Evolutionary conservation across 2,888 invertebrate species (phyloP).

Genomic region (Proisotoma minuta): DNA sequence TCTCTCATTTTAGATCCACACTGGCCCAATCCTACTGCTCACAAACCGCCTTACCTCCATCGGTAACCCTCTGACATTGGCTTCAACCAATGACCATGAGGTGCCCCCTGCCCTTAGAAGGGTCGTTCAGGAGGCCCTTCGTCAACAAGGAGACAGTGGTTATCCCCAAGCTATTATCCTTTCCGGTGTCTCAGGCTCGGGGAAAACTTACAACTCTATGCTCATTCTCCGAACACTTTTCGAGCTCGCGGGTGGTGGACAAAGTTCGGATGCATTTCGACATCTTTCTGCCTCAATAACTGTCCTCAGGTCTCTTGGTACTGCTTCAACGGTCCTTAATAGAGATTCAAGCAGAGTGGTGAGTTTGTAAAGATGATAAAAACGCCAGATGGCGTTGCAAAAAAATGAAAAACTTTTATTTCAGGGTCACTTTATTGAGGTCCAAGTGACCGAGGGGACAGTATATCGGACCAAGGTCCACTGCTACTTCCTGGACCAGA

Average conservation of each 20-base stretch:
- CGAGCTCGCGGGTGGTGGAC: slow-evolving; percentile 88
- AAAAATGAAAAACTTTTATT: slow-evolving; percentile 44
- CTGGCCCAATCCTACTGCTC: slow-evolving; percentile 84
- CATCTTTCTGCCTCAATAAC: slow-evolving; percentile 93
- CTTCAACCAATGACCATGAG: slow-evolving; percentile 69
- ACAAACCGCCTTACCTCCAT: slow-evolving; percentile 85
- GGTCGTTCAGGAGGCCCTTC: slow-evolving; percentile 84
- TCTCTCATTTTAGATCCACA: slow-evolving; percentile 71
- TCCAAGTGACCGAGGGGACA: slow-evolving; percentile 90
- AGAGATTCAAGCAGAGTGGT: slow-evolving; percentile 91
- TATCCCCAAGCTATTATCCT: slow-evolving; percentile 92
- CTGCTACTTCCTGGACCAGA: slow-evolving; percentile 91
- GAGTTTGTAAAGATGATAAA: slow-evolving; percentile 49
- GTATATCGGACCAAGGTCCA: slow-evolving; percentile 92
- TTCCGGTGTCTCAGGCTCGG: slow-evolving; percentile 84
- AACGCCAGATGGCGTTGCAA: background rate
- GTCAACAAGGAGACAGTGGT: slow-evolving; percentile 90
- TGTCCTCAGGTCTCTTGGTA: slow-evolving; percentile 82
- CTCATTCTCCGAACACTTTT: slow-evolving; percentile 81
- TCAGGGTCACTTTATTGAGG: slow-evolving; percentile 92
- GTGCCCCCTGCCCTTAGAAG: slow-evolving; percentile 76
- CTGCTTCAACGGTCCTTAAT: slow-evolving; percentile 84
- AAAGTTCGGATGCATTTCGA: slow-evolving; percentile 93
- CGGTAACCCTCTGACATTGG: slow-evolving; percentile 79
- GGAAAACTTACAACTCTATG: slow-evolving; percentile 91